phyloP scores from a whole-genome alignment of 2,888 invertebrate genomes.

The Nebria salina region DNA sequence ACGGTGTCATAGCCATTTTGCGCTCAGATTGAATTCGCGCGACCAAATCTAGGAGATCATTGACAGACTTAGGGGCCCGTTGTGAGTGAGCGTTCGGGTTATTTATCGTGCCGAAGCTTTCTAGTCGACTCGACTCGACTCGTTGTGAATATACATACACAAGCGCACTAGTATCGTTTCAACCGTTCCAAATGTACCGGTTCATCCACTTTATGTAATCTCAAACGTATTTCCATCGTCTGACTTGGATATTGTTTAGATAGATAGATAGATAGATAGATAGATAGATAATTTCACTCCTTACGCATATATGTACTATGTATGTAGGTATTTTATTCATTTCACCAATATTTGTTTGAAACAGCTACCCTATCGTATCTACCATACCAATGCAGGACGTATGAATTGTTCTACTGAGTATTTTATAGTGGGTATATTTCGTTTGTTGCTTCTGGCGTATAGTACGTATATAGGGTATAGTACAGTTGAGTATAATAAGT shows the following conservation, averaged over 20 bases:
- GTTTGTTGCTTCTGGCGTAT: neutral
- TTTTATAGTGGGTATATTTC: neutral
- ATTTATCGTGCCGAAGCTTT: slow-evolving; percentile 22
- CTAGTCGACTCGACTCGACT: neutral
- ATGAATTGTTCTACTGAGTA: no score
- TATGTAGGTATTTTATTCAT: no score
- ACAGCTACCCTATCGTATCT: no score
- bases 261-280: neutral
- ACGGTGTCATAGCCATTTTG: slow-evolving; percentile 13
- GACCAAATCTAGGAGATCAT: slow-evolving; percentile 41
- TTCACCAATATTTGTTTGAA: no score
- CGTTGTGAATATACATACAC: slow-evolving; percentile 9
- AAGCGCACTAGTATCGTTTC: neutral
- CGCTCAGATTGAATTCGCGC: slow-evolving; percentile 42
- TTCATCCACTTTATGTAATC: slow-evolving; percentile 19
- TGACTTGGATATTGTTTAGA: slow-evolving; percentile 13
- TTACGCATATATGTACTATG: neutral
- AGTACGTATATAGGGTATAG: neutral
- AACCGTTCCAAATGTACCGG: neutral
- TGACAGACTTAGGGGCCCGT: slow-evolving; percentile 44
- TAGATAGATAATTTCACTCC: neutral
- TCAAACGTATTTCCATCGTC: slow-evolving; percentile 4
- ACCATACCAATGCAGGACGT: no score
- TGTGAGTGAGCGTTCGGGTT: slow-evolving; percentile 7
- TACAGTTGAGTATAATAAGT: neutral